Evolutionary conservation across 2,888 invertebrate species (phyloP).

Genomic region (Bombylius major): DNA sequence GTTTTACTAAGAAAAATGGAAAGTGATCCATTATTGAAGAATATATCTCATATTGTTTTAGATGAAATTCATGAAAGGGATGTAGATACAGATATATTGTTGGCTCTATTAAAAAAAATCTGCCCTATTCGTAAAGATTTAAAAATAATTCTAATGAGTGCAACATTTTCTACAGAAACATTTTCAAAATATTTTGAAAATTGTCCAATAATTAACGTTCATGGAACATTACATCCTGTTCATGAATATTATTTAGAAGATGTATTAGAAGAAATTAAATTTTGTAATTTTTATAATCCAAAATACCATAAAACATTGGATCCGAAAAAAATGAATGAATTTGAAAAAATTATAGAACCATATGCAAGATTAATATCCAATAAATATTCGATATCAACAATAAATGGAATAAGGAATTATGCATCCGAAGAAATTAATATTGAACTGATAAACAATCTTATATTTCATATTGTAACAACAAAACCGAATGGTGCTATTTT

Average conservation of each 20-base stretch:
- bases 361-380: slow-evolving; percentile 38
- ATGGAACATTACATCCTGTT: slow-evolving; percentile 80
- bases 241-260: slow-evolving; percentile 71
- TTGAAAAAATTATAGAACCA: slow-evolving; percentile 33
- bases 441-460: slow-evolving; percentile 52
- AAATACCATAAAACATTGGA: not conserved
- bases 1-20: slow-evolving; percentile 71
- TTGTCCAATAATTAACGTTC: slow-evolving; percentile 65
- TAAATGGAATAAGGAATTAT: slow-evolving; percentile 47
- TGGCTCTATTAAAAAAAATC: slow-evolving; percentile 60
- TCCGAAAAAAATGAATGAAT: slow-evolving; percentile 20
- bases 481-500: slow-evolving; percentile 66
- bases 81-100: slow-evolving; percentile 68
- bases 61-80: slow-evolving; percentile 93
- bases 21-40: slow-evolving; percentile 55
- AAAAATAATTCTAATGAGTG: slow-evolving; percentile 88
- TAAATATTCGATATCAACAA: slow-evolving; percentile 44
- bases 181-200: slow-evolving; percentile 63
- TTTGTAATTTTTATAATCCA: slow-evolving; percentile 19
- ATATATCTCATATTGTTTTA: slow-evolving; percentile 68
- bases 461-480: slow-evolving; percentile 50
- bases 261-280: slow-evolving; percentile 44
- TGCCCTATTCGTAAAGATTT: slow-evolving; percentile 52
- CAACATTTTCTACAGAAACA: slow-evolving; percentile 75
- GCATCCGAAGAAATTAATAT: slow-evolving; percentile 56